Conservation (phyloP, 2,797 vertebrate genomes). For the Hydrolagus colliei region DNA sequence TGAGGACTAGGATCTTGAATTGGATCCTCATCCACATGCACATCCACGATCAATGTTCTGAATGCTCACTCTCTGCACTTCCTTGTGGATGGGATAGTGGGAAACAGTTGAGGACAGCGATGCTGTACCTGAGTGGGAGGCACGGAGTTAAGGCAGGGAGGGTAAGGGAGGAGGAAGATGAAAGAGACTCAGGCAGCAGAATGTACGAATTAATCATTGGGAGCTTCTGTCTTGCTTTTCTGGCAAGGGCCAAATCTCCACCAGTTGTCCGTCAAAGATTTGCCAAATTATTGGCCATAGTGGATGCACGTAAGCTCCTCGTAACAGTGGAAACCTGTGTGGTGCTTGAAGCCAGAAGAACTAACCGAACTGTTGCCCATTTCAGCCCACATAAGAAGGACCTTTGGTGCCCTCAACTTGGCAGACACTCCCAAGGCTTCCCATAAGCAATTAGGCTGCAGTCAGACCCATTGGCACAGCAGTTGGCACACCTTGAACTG, state of each 20-base stretch:
- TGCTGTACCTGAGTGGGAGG: neutral
- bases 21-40: too few species aligned
- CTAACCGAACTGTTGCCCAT: neutral
- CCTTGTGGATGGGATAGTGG: too few species aligned
- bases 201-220: neutral
- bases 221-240: neutral
- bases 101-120: too few species aligned
- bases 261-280: too few species aligned
- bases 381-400: neutral
- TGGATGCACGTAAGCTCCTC: neutral
- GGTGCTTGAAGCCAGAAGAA: neutral
- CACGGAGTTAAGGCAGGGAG: neutral
- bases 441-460: neutral
- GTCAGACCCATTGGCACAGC: neutral
- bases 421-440: neutral
- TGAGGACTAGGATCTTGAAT: too few species aligned
- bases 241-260: too few species aligned
- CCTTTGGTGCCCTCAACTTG: neutral
- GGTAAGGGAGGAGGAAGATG: neutral
- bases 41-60: too few species aligned
- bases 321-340: neutral
- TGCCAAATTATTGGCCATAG: neutral
- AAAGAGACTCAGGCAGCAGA: neutral
- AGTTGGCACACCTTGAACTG: neutral
- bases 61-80: too few species aligned